phyloP scores from a whole-genome alignment of 2,113 vertebrate genomes.

The Varanus komodoensis region DNA sequence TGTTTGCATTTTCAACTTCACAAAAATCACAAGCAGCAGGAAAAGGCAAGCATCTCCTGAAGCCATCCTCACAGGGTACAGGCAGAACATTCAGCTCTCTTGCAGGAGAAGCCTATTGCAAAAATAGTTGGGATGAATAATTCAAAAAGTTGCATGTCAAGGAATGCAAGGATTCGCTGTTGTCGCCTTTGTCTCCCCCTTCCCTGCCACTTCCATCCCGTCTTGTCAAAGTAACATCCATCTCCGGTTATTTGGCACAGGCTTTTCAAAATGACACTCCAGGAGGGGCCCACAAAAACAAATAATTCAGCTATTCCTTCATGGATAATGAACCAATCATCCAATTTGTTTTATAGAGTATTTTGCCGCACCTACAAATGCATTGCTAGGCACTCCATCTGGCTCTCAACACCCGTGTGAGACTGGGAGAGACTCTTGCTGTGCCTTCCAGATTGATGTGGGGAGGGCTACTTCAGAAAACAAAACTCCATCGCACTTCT shows the following conservation, averaged over 20 bases:
- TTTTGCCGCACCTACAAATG: not conserved
- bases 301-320: constrained; percentile 47
- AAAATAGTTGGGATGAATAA: constrained; percentile 31
- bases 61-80: constrained; percentile 13
- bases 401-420: constrained; percentile 14
- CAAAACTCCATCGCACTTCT: too few relatives aligned
- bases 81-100: constrained; percentile 9
- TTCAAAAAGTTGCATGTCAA: constrained; percentile 4
- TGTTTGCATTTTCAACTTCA: constrained; percentile 20
- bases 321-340: constrained; percentile 38
- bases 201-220: not conserved
- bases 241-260: constrained; percentile 32
- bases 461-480: not conserved
- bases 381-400: constrained; percentile 16
- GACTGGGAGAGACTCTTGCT: not conserved
- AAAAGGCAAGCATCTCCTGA: constrained; percentile 15
- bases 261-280: constrained; percentile 33
- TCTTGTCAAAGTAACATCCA: constrained; percentile 52
- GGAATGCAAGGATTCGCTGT: not conserved
- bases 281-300: constrained; percentile 31
- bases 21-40: constrained; percentile 16
- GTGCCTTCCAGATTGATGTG: not conserved
- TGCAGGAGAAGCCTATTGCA: constrained; percentile 29
- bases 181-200: not conserved
- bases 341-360: constrained; percentile 43